Evolutionary conservation across 2,113 vertebrate genomes (phyloP).

Genomic region (Trinectes maculatus): DNA sequence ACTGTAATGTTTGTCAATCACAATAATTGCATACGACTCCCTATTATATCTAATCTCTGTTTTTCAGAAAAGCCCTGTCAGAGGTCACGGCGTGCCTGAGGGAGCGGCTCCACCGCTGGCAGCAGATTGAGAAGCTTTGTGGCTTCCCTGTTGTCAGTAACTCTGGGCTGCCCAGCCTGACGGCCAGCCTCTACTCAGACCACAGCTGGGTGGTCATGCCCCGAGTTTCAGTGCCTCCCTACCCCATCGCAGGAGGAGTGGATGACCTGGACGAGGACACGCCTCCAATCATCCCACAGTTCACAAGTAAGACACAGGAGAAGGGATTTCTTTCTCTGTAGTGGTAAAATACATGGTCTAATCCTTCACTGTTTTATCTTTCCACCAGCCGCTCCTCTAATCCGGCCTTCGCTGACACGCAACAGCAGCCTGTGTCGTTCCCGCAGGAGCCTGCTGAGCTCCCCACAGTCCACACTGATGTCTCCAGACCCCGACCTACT

Average conservation of each 20-base stretch:
- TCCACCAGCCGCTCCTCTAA: slow-evolving; percentile 65
- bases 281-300: slow-evolving; percentile 95
- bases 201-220: slow-evolving; percentile 99
- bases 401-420: slow-evolving; percentile 85
- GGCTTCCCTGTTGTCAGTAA: slow-evolving; percentile 96
- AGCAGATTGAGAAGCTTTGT: slow-evolving; percentile 99
- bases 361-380: neutral
- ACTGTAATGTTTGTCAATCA: too few species aligned
- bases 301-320: slow-evolving; percentile 89
- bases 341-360: too few species aligned
- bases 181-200: slow-evolving; percentile 95
- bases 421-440: slow-evolving; percentile 95
- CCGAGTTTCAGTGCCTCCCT: slow-evolving; percentile 94
- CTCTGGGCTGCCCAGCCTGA: slow-evolving; percentile 92
- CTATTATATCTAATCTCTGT: neutral
- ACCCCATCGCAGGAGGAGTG: slow-evolving; percentile 96
- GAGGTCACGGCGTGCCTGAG: slow-evolving; percentile 95
- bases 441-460: slow-evolving; percentile 88
- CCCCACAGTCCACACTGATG: slow-evolving; percentile 87
- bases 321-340: neutral
- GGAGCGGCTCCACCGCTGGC: slow-evolving; percentile 98
- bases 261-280: slow-evolving; percentile 98
- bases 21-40: too few species aligned
- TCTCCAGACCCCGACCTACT: slow-evolving; percentile 96
- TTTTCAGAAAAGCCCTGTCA: slow-evolving; percentile 90